Percentiles rank a stretch among this genome's conserved stretches.
Conservation (phyloP, 2,888 invertebrate genomes). For the Eretmocerus hayati region DNA sequence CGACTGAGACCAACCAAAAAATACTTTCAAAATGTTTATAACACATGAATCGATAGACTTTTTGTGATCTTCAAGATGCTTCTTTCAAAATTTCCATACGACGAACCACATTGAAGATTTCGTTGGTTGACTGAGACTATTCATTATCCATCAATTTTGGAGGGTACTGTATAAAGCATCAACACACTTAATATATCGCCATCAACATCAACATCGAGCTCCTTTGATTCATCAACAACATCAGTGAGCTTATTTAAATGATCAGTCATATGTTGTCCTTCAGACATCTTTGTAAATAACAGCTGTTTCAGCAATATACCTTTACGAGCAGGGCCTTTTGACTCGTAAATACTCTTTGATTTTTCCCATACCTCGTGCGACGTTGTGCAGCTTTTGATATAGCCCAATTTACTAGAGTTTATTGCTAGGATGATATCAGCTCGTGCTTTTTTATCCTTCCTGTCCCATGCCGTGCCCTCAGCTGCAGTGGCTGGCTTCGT, state of each 20-base stretch:
- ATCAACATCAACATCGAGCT: slow-evolving; percentile 17
- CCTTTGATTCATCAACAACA: slow-evolving; percentile 17
- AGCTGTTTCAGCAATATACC: slow-evolving; percentile 21
- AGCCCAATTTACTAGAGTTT: slow-evolving; percentile 15
- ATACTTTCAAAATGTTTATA: too few species aligned
- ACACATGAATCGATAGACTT: too few species aligned
- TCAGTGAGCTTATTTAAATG: slow-evolving; percentile 19
- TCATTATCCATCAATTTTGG: too few species aligned
- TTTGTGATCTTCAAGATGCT: too few species aligned
- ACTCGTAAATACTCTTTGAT: slow-evolving; percentile 13
- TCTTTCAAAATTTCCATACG: too few species aligned
- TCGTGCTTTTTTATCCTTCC: slow-evolving; percentile 18
- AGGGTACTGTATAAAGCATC: too few species aligned
- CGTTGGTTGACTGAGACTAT: too few species aligned
- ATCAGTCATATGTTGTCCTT: slow-evolving; percentile 14
- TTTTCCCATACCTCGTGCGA: slow-evolving; percentile 18
- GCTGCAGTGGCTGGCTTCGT: slow-evolving; percentile 1
- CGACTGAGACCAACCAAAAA: too few species aligned
- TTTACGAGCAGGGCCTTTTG: slow-evolving; percentile 19
- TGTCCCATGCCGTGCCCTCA: slow-evolving; percentile 10
- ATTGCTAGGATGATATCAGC: slow-evolving; percentile 20
- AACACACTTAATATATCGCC: slow-evolving; percentile 9
- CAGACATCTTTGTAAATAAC: slow-evolving; percentile 16
- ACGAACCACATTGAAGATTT: too few species aligned
- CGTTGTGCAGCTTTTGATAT: slow-evolving; percentile 19